Evolutionary conservation across 2,888 invertebrate genomes (phyloP).

Genomic region (Alloscopus bannaensis): DNA sequence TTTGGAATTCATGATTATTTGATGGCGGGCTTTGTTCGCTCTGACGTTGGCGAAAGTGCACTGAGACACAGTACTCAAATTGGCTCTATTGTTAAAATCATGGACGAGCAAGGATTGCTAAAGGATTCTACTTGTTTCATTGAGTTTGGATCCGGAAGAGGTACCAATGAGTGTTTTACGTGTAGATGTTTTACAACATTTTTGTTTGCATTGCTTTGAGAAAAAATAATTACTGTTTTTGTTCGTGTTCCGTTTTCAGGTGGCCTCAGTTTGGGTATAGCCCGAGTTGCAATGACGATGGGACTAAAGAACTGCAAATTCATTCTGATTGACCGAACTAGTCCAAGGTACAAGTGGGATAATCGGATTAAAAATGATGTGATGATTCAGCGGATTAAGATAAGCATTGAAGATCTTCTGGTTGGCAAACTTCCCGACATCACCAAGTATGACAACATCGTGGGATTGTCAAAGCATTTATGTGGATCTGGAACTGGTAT

Average conservation of each 20-base stretch:
- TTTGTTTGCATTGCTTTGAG: slow-evolving; percentile 22
- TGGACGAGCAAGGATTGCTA: slow-evolving; percentile 81
- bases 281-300: slow-evolving; percentile 79
- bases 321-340: slow-evolving; percentile 86
- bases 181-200: slow-evolving; percentile 14
- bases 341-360: slow-evolving; percentile 88
- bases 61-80: slow-evolving; percentile 87
- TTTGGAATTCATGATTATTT: slow-evolving; percentile 74
- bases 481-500: slow-evolving; percentile 91
- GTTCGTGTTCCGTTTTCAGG: slow-evolving; percentile 77
- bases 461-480: slow-evolving; percentile 90
- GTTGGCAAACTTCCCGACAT: slow-evolving; percentile 79
- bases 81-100: slow-evolving; percentile 84
- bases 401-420: slow-evolving; percentile 87
- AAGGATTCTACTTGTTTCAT: slow-evolving; percentile 83
- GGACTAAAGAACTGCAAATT: slow-evolving; percentile 78
- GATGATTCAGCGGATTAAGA: slow-evolving; percentile 82
- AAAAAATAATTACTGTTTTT: slow-evolving; percentile 28
- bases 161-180: too few species aligned
- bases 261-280: slow-evolving; percentile 86
- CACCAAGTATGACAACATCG: slow-evolving; percentile 76
- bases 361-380: slow-evolving; percentile 78
- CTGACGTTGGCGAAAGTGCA: slow-evolving; percentile 73
- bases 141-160: slow-evolving; percentile 95
- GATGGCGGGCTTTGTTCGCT: slow-evolving; percentile 74